phyloP scores from a whole-genome alignment of 1,140 invertebrate species.

The Leptopilina boulardi region DNA sequence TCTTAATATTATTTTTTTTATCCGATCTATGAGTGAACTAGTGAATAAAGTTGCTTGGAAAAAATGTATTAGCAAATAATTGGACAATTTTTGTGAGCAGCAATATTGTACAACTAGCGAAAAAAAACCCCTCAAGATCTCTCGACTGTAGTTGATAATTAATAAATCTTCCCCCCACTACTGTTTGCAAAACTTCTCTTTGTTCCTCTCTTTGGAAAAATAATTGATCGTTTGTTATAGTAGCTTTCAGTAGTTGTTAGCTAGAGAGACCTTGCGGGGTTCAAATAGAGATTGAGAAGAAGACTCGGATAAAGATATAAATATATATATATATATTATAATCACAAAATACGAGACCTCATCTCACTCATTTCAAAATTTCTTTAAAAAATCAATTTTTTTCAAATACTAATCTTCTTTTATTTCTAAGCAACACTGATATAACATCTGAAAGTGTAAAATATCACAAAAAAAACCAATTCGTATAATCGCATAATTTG shows the following conservation, averaged over 20 bases:
- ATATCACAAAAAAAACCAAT: constrained; percentile 56
- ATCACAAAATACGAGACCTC: background rate
- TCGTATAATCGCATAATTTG: constrained; percentile 63
- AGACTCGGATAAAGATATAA: background rate
- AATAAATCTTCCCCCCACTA: constrained; percentile 32
- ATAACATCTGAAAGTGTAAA: constrained; percentile 60
- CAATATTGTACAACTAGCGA: constrained; percentile 26
- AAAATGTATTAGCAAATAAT: constrained; percentile 24
- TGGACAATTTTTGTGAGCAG: background rate
- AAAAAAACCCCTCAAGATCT: constrained; percentile 51
- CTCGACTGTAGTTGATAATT: constrained; percentile 20
- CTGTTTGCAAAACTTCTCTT: constrained; percentile 28
- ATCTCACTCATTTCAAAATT: background rate
- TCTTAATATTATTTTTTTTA: background rate
- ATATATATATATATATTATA: too few species aligned
- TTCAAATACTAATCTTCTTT: background rate
- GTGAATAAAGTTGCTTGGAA: constrained; percentile 30
- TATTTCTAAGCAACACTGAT: background rate
- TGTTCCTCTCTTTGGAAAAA: background rate
- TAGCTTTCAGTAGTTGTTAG: background rate
- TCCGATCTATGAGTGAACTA: constrained; percentile 44
- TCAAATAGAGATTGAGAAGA: background rate
- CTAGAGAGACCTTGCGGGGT: constrained; percentile 3
- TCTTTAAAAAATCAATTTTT: background rate
- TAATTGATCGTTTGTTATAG: background rate